Base-by-base conservation (phyloP, 35 echinoderm and acorn worm species). In the Chiridota heheva region DNA sequence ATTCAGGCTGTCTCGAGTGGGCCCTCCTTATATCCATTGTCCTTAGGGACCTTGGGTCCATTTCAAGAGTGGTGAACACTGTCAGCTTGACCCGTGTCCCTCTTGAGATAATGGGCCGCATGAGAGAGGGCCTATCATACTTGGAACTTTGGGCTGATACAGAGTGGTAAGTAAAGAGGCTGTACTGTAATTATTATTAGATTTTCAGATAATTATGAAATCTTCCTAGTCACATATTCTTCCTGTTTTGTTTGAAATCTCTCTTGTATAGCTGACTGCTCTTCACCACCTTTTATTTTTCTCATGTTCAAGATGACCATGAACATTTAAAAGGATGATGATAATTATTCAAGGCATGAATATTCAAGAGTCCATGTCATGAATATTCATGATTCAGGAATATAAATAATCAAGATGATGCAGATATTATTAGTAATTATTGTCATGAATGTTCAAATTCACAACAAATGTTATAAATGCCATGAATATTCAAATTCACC, bases 1-100 rank as follows among this genome's bases (percentile, higher is more conserved):
- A 91, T 15, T 80, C 88, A 18, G 55, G 73, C 16, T 98, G 95
- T 77, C 69, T 98, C 38, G 95, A 98, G 73, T 98, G 95, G 95
- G 84, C 82, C 44, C 72, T 98, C 2, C 53, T 92, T 45, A 88
- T 92, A 26, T 67, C 84, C 44, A 79, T 92, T 36, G 24, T 92
- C 16, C 85, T 98, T 38, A 72, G 95, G 28, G 95, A 98, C 51
- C 46, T 87, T 8, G 17, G 70, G 4, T 49, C 73, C 18, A 68
- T 98, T 44, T 71, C 84, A 31, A 76, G 82, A 35, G 89, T 91
- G 15, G 89, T 98, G 24, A 98, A 81, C 43, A 85, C 86, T 42
- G 85, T 85, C 51, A 88, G 89, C 58, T 60, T 89, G 24, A 75
- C 85, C 12, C 85, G 92, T 39, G 81, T 84, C 7, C 66, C 95